Evolutionary conservation across 2,888 invertebrate genomes (phyloP).

Genomic region (Caenorhabditis afra): DNA sequence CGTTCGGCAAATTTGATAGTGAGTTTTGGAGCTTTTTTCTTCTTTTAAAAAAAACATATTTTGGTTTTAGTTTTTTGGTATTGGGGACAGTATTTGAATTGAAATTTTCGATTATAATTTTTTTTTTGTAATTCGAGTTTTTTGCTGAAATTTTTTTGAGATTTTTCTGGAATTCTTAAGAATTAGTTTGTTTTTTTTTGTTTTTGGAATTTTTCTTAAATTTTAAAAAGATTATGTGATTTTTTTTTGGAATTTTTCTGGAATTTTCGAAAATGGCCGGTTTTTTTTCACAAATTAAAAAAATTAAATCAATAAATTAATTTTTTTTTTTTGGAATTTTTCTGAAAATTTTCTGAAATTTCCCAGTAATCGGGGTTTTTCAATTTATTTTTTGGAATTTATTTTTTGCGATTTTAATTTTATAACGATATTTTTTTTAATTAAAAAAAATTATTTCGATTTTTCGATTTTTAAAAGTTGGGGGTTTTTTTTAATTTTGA

Average conservation of each 20-base stretch:
- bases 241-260: too few relatives aligned
- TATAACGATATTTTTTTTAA: too few relatives aligned
- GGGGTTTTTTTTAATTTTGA: too few relatives aligned
- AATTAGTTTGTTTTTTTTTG: neutral
- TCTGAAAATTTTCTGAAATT: neutral
- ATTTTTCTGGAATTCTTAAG: neutral
- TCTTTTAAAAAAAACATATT: neutral
- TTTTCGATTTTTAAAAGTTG: too few relatives aligned
- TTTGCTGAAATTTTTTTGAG: neutral
- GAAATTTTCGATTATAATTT: neutral
- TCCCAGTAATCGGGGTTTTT: too few relatives aligned
- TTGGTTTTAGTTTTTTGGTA: neutral
- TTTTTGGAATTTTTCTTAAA: constrained; percentile 9
- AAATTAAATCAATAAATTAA: neutral
- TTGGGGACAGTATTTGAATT: neutral
- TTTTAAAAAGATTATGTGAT: too few relatives aligned
- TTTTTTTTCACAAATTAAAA: neutral
- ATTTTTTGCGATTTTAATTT: neutral
- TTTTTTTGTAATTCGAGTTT: neutral
- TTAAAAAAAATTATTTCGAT: too few relatives aligned
- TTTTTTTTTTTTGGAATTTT: neutral
- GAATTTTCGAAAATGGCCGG: neutral
- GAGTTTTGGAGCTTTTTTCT: neutral
- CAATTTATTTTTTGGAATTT: neutral
- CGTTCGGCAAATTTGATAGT: neutral